Conservation (phyloP, 2,113 vertebrate species). For the Callaeas wilsoni region DNA sequence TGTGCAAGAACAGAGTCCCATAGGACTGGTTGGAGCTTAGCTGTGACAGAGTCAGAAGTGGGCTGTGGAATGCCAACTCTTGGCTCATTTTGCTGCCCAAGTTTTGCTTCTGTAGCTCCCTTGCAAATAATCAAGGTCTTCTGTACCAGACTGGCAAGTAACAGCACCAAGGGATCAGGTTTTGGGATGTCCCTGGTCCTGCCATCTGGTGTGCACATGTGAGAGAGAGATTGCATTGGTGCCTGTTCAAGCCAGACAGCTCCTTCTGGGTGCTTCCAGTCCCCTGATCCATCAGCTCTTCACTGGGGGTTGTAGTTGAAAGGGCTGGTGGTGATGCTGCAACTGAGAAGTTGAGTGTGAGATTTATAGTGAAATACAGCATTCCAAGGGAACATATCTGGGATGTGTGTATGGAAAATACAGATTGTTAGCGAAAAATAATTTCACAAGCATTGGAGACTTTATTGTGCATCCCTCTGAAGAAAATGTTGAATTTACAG, state of each 20-base stretch:
- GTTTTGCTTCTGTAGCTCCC: not conserved
- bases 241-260: not conserved
- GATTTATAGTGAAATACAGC: not conserved
- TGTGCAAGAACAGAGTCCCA: not conserved
- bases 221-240: not conserved
- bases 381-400: not conserved
- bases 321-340: not conserved
- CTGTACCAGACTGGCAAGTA: not conserved
- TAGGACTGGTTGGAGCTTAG: not conserved
- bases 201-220: not conserved
- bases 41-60: not conserved
- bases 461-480: not conserved
- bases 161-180: not conserved
- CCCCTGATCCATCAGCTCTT: not conserved
- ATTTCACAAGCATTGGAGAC: not conserved
- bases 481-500: not conserved
- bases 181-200: not conserved
- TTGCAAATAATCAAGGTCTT: not conserved
- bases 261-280: not conserved
- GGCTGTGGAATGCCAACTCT: not conserved
- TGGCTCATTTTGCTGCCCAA: not conserved
- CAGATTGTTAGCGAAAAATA: not conserved
- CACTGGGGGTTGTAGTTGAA: not conserved
- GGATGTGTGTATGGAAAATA: not conserved
- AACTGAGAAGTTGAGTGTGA: not conserved